Conservation (phyloP, 2,888 invertebrate genomes). For the Drosophila greeni region DNA sequence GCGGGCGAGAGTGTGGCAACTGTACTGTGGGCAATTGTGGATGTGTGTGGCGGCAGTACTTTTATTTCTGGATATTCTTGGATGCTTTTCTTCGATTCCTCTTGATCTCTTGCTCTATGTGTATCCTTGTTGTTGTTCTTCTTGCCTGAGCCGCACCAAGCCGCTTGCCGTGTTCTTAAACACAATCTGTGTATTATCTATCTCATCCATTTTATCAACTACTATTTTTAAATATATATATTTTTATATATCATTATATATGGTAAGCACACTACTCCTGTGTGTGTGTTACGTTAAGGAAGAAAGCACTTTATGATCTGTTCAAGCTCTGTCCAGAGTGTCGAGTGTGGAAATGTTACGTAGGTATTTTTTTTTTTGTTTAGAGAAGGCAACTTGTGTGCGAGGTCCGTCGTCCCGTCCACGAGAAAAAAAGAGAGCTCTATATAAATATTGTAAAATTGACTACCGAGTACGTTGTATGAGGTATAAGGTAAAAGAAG, state of each 20-base stretch:
- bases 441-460: constrained; percentile 56
- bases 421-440: constrained; percentile 22
- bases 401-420: constrained; percentile 28
- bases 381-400: constrained; percentile 51
- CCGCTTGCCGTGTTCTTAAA: constrained; percentile 25
- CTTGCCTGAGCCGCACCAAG: not conserved
- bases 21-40: not conserved
- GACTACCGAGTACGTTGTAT: constrained; percentile 73
- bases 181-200: constrained; percentile 7
- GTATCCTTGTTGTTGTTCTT: not conserved
- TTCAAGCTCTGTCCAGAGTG: constrained; percentile 26
- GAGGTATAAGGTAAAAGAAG: constrained; percentile 76
- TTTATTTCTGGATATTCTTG: constrained; percentile 30
- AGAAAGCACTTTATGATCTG: constrained; percentile 40
- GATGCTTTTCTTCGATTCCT: constrained; percentile 34
- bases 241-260: constrained; percentile 32
- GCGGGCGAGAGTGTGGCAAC: constrained; percentile 25
- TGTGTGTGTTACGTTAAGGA: constrained; percentile 28
- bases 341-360: constrained; percentile 44
- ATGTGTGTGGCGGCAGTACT: not conserved
- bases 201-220: constrained; percentile 18
- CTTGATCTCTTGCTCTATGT: constrained; percentile 44
- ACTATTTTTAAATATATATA: constrained; percentile 13
- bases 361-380: constrained; percentile 6
- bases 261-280: constrained; percentile 7